Evolutionary conservation across 2,113 vertebrate species (phyloP), one percentile per base, ranked within the genome.

Genomic region (Xenopus tropicalis): DNA sequence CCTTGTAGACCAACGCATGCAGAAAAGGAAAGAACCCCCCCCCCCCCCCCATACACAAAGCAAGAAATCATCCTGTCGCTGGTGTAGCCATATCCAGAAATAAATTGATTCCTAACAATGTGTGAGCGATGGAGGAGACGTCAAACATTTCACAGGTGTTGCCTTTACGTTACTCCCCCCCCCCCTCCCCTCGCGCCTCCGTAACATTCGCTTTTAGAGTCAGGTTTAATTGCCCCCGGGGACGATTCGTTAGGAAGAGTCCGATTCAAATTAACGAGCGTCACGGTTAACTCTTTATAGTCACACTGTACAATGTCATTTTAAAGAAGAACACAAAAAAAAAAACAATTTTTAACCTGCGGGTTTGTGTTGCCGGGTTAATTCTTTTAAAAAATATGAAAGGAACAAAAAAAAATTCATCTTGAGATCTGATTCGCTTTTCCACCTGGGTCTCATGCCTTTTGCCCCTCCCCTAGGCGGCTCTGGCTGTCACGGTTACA

Each of bases 1-100:
- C 94, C 85, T 94, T 98, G 94, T 99, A 99, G 93, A 86, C n/a
- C 80, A 84, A 77, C 83, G 94, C 94, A 92, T 94, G 95, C 89
- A 83, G 79, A 83, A 80, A 82, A 86, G 22, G 44, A 71, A 8
- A 64, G 56, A 63, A 61, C 4, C n/a, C n/a, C n/a, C n/a, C n/a
- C n/a, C n/a, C n/a, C n/a, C n/a, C n/a, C 48, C 48, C 63, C 69
- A 78, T 23, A 4, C 4, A 43, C 64, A 58, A 61, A 71, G 44
- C 14, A 66, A 66, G 57, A 72, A 77, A 74, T 71, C 79, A 78
- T 76, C 82, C 84, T 82, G 85, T 78, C 19, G 25, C 56, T 69
- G 73, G 66, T 69, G 68, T 76, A 76, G 73, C 66, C 72, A 74
- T 74, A 74, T 74, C 72, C 62, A 76, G 37, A 29, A 62, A 43